Percentiles rank a stretch among this genome's conserved stretches.
These are phyloP conservation scores for Sinocyclocheilus rhinocerous DNA, from an alignment of 2,113 vertebrate genomes.

Conservation along the genomic window DNA sequence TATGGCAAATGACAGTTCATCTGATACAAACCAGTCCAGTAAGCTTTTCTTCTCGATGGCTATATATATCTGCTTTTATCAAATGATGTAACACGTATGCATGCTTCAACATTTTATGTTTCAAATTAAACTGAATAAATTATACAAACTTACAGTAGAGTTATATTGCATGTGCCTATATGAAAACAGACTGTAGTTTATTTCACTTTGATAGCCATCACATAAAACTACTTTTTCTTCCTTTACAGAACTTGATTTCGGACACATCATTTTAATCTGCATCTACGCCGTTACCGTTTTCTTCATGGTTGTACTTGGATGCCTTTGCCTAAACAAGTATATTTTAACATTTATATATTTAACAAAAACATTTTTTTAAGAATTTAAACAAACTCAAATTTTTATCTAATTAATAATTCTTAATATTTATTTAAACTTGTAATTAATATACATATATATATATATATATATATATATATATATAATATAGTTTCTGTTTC, in stretches of 20 bases:
- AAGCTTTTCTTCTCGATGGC: not conserved
- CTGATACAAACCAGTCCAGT: not conserved
- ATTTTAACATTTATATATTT: not conserved
- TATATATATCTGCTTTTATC: not conserved
- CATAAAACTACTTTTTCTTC: not conserved
- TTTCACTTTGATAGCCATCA: not conserved
- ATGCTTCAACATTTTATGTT: not conserved
- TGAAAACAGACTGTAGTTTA: not conserved
- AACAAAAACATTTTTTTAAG: not conserved
- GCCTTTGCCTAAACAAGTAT: slow-evolving; percentile 66
- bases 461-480: no score
- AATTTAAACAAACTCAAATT: not conserved
- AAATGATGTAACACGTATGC: not conserved
- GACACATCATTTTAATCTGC: slow-evolving; percentile 20
- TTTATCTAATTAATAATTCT: not conserved
- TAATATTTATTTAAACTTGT: not conserved
- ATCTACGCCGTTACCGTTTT: slow-evolving; percentile 50
- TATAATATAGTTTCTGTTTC: no score
- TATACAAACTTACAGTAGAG: not conserved
- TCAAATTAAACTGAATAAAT: not conserved
- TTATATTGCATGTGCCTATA: not conserved
- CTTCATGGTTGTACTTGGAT: slow-evolving; percentile 44
- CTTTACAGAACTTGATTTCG: not conserved
- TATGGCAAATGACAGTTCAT: not conserved
- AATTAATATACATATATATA: no score